Evolutionary conservation across 2,797 vertebrate species (phyloP).

Genomic region (Cirrhinus molitorella): DNA sequence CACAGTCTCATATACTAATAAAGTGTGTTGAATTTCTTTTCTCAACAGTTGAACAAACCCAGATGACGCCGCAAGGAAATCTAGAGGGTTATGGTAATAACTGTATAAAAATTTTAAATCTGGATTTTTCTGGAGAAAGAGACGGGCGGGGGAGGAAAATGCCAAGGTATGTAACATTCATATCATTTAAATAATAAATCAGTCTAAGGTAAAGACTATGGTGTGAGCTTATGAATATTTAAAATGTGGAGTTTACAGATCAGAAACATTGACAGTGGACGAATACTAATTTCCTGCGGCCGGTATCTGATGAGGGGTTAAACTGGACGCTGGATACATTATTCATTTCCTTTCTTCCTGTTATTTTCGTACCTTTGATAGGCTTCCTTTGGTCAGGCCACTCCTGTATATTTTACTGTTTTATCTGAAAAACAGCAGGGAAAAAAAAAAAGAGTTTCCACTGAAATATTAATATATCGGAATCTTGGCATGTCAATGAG

Average conservation of each 20-base stretch:
- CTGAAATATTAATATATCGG: slow-evolving; percentile 66
- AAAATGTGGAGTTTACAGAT: slow-evolving; percentile 83
- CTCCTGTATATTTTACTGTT: slow-evolving; percentile 67
- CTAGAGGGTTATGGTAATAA: slow-evolving; percentile 70
- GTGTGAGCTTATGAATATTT: slow-evolving; percentile 84
- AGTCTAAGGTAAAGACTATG: slow-evolving; percentile 76
- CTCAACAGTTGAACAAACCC: slow-evolving; percentile 57
- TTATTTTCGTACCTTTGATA: slow-evolving; percentile 75
- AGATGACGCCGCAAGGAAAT: slow-evolving; percentile 50
- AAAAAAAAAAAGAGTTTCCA: slow-evolving; percentile 56
- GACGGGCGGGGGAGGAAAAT: slow-evolving; percentile 66
- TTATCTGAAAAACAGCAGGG: slow-evolving; percentile 54
- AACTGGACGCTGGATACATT: slow-evolving; percentile 82
- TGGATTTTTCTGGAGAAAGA: slow-evolving; percentile 66
- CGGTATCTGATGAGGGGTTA: slow-evolving; percentile 83
- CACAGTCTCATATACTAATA: slow-evolving; percentile 41
- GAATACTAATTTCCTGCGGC: slow-evolving; percentile 83
- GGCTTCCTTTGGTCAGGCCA: slow-evolving; percentile 66
- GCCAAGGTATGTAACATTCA: slow-evolving; percentile 83
- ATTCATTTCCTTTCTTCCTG: slow-evolving; percentile 79
- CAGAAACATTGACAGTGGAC: slow-evolving; percentile 82
- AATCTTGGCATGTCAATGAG: slow-evolving; percentile 65
- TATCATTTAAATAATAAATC: slow-evolving; percentile 87
- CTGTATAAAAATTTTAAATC: slow-evolving; percentile 59
- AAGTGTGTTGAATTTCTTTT: slow-evolving; percentile 45